A percentile compares a stretch with the other conserved stretches of the same genome.
phyloP scores from a whole-genome alignment of 2,888 invertebrate species.

The Agrypnus murinus region DNA sequence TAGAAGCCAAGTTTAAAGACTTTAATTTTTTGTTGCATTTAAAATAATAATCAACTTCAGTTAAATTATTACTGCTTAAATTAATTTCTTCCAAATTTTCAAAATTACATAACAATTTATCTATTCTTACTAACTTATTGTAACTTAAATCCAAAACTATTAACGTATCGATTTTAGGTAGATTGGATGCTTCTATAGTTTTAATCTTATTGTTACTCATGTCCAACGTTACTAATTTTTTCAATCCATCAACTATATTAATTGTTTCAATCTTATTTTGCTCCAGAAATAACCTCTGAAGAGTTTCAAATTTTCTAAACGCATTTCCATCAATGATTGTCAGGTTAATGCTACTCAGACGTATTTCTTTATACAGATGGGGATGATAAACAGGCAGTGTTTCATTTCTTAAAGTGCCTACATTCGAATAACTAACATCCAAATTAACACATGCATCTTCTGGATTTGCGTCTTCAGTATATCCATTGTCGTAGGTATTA shows the following conservation, averaged over 20 bases:
- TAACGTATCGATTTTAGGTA: conserved; percentile 4
- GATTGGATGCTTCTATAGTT: not conserved
- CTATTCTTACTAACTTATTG: conserved; percentile 2
- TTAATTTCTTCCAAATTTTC: not conserved
- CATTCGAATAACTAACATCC: too few species aligned
- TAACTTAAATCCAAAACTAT: conserved; percentile 13
- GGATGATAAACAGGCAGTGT: not conserved
- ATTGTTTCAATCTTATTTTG: not conserved
- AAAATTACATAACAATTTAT: not conserved
- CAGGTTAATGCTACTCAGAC: not conserved
- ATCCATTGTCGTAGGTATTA: too few species aligned
- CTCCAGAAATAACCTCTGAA: not conserved
- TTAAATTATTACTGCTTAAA: conserved; percentile 66
- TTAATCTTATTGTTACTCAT: not conserved
- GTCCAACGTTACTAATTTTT: not conserved
- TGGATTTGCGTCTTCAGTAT: too few species aligned
- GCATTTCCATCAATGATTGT: not conserved
- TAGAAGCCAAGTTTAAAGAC: conserved; percentile 20
- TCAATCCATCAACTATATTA: not conserved
- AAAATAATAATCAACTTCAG: conserved; percentile 58
- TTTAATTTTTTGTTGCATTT: conserved; percentile 16
- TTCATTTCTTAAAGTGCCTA: too few species aligned
- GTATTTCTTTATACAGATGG: not conserved
- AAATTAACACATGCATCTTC: too few species aligned
- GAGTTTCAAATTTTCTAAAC: not conserved